Percentiles rank a stretch among this genome's conserved stretches.
These are phyloP conservation scores for Hippopotamyrus pictus DNA, from an alignment of 2,797 vertebrate genomes.

Conservation along the genomic window DNA sequence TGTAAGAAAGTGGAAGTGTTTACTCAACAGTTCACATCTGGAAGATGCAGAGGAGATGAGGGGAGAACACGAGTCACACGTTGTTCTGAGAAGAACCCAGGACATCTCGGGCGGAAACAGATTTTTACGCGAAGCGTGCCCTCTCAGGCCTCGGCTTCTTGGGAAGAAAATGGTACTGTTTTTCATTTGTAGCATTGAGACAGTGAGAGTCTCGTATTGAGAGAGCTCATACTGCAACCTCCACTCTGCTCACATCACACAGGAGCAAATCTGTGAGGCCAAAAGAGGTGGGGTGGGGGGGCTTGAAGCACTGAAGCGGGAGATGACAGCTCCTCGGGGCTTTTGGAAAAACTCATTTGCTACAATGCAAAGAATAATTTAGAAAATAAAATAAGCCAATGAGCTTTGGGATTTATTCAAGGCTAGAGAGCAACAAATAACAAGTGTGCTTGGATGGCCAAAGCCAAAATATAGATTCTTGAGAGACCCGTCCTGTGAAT, in stretches of 20 bases:
- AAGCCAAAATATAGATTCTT: neutral
- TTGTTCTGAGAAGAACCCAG: constrained; percentile 46
- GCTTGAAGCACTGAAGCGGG: neutral
- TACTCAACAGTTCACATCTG: neutral
- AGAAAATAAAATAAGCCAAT: neutral
- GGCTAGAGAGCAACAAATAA: neutral
- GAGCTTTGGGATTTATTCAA: neutral
- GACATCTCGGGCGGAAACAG: constrained; percentile 65
- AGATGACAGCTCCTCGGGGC: neutral
- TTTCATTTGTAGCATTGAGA: neutral
- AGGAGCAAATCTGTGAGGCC: neutral
- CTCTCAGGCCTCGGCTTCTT: constrained; percentile 51
- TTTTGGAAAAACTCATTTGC: neutral
- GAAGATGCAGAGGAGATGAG: neutral
- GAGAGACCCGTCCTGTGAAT: neutral
- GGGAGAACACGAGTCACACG: neutral
- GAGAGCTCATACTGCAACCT: constrained; percentile 39
- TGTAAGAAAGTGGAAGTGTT: neutral
- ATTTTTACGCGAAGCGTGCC: constrained; percentile 62
- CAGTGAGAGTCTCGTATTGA: neutral
- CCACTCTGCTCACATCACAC: constrained; percentile 23
- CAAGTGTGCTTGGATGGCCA: neutral
- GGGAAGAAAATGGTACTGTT: constrained; percentile 42
- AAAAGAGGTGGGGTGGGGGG: neutral
- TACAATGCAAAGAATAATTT: neutral